These are phyloP conservation scores for Aethina tumida DNA, from an alignment of 1,140 invertebrate species.

Conservation along the genomic window DNA sequence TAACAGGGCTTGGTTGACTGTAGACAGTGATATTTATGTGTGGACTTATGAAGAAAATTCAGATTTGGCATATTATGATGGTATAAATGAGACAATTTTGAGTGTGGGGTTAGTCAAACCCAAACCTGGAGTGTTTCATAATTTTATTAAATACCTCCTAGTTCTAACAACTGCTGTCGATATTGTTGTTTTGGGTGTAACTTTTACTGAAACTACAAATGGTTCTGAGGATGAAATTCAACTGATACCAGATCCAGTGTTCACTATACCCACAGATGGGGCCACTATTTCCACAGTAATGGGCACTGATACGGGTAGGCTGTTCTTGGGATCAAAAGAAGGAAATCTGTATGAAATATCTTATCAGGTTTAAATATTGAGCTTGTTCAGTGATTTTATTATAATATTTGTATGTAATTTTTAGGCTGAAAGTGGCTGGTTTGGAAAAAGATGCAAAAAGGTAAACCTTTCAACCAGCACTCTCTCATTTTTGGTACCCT, in stretches of 20 bases:
- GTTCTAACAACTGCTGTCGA: slow-evolving; percentile 87
- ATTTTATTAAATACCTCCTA: slow-evolving; percentile 85
- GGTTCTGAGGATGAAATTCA: slow-evolving; percentile 68
- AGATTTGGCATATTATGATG: slow-evolving; percentile 90
- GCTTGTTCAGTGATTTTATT: slow-evolving; percentile 1
- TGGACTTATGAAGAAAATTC: slow-evolving; percentile 88
- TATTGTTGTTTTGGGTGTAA: slow-evolving; percentile 80
- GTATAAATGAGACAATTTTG: slow-evolving; percentile 80
- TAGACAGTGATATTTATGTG: slow-evolving; percentile 96
- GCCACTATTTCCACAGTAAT: slow-evolving; percentile 74
- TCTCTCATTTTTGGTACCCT: slow-evolving; percentile 80
- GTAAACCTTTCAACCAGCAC: slow-evolving; percentile 86
- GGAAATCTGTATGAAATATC: slow-evolving; percentile 91
- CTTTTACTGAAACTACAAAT: slow-evolving; percentile 28
- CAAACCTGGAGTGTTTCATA: slow-evolving; percentile 77
- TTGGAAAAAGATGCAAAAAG: slow-evolving; percentile 89
- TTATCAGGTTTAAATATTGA: slow-evolving; percentile 64
- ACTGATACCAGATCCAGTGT: slow-evolving; percentile 86
- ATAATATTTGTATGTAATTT: slow-evolving; percentile 9
- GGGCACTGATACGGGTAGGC: slow-evolving; percentile 73
- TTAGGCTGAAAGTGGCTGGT: slow-evolving; percentile 79
- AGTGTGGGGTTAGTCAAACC: slow-evolving; percentile 79
- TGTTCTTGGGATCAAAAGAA: slow-evolving; percentile 93
- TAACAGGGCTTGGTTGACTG: slow-evolving; percentile 89
- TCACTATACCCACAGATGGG: slow-evolving; percentile 86